phyloP scores from a whole-genome alignment of 2,797 vertebrate genomes.

The Sebastes hubbsi region DNA sequence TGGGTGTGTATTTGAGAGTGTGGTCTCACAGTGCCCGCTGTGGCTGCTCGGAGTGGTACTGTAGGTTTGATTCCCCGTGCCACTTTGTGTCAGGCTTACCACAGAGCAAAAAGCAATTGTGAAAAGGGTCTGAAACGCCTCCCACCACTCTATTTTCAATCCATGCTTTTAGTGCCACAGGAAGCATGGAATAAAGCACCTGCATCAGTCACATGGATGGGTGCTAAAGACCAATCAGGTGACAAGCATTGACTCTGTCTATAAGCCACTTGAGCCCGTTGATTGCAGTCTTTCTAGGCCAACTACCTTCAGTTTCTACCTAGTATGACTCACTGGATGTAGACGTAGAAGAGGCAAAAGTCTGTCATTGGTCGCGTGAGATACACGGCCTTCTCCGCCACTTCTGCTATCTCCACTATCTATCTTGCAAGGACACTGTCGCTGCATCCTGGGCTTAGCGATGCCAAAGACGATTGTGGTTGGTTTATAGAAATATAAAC shows the following conservation, averaged over 20 bases:
- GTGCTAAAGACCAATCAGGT: constrained; percentile 54
- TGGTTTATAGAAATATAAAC: no score
- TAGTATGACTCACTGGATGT: background rate
- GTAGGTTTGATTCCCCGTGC: constrained; percentile 65
- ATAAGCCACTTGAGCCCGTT: constrained; percentile 22
- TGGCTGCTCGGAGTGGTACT: constrained; percentile 53
- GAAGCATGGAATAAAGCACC: constrained; percentile 54
- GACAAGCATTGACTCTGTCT: constrained; percentile 31
- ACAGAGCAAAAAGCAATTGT: constrained; percentile 65
- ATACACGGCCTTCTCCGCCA: background rate
- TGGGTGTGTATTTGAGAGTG: constrained; percentile 40
- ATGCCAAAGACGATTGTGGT: no score
- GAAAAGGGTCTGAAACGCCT: constrained; percentile 57
- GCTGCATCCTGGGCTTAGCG: no score
- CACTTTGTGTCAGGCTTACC: constrained; percentile 75
- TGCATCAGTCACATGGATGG: constrained; percentile 52
- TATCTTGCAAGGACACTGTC: no score
- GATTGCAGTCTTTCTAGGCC: constrained; percentile 26
- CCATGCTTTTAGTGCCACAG: constrained; percentile 66
- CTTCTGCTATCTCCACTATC: background rate
- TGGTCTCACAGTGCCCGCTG: constrained; percentile 36
- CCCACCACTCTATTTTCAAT: constrained; percentile 60
- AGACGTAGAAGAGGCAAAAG: background rate
- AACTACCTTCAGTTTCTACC: background rate
- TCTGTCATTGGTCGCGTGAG: background rate